phyloP scores from a whole-genome alignment of 2,113 vertebrate genomes.

The Vanacampus margaritifer region DNA sequence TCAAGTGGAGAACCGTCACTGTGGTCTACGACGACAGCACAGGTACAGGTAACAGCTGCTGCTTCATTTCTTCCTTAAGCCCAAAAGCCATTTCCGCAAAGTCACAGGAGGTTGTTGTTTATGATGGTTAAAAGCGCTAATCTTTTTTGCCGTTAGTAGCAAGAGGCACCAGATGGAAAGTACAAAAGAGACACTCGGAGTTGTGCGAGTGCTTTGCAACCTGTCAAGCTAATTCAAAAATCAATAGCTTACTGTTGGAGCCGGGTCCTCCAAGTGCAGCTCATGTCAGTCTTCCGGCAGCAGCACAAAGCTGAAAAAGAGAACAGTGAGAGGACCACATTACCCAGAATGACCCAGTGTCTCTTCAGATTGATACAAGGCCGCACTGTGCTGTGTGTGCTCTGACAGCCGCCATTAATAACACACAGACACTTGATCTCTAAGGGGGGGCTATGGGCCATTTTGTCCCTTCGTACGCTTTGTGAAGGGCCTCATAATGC shows the following conservation, averaged over 20 bases:
- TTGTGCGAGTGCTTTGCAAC: conserved; percentile 61
- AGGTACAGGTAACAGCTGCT: conserved; percentile 78
- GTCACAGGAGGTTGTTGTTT: conserved; percentile 15
- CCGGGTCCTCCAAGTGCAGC: conserved; percentile 62
- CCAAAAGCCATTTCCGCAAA: not conserved
- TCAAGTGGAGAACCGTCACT: conserved; percentile 94
- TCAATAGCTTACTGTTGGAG: conserved; percentile 67
- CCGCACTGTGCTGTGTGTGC: conserved; percentile 45
- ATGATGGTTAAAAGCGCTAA: not conserved
- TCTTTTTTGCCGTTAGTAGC: not conserved
- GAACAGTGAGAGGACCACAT: conserved; percentile 42
- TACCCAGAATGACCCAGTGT: conserved; percentile 64
- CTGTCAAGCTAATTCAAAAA: conserved; percentile 69
- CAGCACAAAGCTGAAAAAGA: conserved; percentile 9
- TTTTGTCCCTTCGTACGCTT: conserved; percentile 43
- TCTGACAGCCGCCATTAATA: conserved; percentile 64
- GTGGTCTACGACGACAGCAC: conserved; percentile 89
- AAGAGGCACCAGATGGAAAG: conserved; percentile 29
- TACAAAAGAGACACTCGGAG: conserved; percentile 40
- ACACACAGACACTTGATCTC: conserved; percentile 58
- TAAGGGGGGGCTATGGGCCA: conserved; percentile 47
- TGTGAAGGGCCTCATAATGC: conserved; percentile 45
- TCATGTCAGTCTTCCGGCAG: conserved; percentile 60
- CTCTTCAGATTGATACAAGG: conserved; percentile 63
- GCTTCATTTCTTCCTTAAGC: conserved; percentile 23